Evolutionary conservation across 2,888 invertebrate species (phyloP).

Genomic region (Cylloceria caligata): DNA sequence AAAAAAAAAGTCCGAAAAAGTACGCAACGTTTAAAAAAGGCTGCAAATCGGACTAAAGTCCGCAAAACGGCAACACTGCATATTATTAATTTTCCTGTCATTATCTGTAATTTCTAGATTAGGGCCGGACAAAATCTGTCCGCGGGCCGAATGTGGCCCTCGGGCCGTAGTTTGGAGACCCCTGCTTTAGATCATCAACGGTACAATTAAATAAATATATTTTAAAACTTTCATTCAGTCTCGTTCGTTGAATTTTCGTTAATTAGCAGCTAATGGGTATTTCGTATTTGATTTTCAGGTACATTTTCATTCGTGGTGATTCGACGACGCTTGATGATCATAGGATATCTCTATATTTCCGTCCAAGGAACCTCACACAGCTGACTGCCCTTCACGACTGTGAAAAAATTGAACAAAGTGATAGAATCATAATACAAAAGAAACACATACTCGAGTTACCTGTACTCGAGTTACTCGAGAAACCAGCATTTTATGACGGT

Average conservation of each 20-base stretch:
- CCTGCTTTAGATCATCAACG: no score
- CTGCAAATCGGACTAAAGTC: no score
- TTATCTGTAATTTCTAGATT: no score
- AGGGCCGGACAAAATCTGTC: no score
- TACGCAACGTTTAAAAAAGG: no score
- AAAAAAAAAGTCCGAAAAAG: no score
- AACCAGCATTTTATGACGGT: constrained; percentile 24
- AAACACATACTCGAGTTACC: constrained; percentile 65
- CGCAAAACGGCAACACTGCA: no score
- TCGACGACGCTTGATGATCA: constrained; percentile 30
- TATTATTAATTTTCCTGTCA: no score
- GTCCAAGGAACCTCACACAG: constrained; percentile 77
- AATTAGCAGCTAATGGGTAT: neutral
- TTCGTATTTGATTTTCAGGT: constrained; percentile 24
- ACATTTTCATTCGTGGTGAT: constrained; percentile 9
- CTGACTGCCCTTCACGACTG: constrained; percentile 44
- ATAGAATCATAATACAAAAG: constrained; percentile 27
- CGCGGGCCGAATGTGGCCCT: no score
- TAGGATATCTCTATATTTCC: constrained; percentile 77
- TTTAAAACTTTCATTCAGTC: neutral
- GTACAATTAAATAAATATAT: no score
- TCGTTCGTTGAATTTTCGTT: neutral
- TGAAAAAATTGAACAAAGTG: constrained; percentile 51
- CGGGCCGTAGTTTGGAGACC: no score
- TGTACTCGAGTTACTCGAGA: constrained; percentile 30